These are phyloP conservation scores for Montipora capricornis DNA, from an alignment of 64 coral and sea anemone species.

Conservation along the genomic window DNA sequence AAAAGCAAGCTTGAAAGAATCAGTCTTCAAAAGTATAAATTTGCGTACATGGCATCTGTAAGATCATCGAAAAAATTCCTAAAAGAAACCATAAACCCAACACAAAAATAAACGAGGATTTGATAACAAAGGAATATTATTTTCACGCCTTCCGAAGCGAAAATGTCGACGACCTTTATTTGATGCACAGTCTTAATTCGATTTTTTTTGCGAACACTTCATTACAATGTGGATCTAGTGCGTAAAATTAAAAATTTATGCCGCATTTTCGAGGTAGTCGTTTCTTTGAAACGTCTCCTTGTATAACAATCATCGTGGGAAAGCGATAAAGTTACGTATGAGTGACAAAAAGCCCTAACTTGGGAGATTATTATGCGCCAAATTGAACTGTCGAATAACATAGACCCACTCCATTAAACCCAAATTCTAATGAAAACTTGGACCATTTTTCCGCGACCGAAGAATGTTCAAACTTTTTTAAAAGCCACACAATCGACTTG, in stretches of 20 bases:
- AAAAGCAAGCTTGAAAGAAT: not conserved
- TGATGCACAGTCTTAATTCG: slow-evolving; percentile 53
- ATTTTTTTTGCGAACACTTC: slow-evolving; percentile 43
- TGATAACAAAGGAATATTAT: slow-evolving; percentile 28
- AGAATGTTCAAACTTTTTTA: slow-evolving; percentile 33
- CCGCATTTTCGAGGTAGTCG: not conserved
- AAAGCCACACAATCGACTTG: slow-evolving; percentile 24
- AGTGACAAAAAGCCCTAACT: not conserved
- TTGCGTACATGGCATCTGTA: not conserved
- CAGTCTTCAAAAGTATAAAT: not conserved
- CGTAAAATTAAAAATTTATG: slow-evolving; percentile 61
- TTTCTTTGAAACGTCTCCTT: slow-evolving; percentile 35
- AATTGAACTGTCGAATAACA: not conserved
- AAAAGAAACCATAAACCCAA: not conserved
- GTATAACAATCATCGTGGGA: not conserved
- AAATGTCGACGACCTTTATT: slow-evolving; percentile 27
- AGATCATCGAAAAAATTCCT: not conserved
- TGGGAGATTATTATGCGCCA: not conserved
- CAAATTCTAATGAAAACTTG: slow-evolving; percentile 43
- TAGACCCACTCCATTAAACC: slow-evolving; percentile 28
- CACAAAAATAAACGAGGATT: slow-evolving; percentile 15
- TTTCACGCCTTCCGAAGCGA: slow-evolving; percentile 32
- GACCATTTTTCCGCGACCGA: not conserved
- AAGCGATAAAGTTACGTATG: too few species aligned
- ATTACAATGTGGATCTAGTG: slow-evolving; percentile 36